Evolutionary conservation across 1,140 invertebrate genomes (phyloP), one percentile per base, ranked within the genome.

Genomic region (Stegodyphus dumicola): DNA sequence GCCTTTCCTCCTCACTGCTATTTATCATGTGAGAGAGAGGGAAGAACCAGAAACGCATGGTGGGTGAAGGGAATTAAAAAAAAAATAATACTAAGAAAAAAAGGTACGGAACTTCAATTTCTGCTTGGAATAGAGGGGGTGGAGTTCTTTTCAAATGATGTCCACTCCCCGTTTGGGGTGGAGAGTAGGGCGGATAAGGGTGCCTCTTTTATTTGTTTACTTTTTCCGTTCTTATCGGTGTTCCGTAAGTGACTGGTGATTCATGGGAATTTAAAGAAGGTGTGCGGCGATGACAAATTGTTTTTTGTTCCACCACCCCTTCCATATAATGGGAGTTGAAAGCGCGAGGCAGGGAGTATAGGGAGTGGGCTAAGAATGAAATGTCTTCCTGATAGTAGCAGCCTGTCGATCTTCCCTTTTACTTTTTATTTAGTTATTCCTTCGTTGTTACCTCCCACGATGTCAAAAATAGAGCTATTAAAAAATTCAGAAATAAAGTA

Each of bases 271-370:
- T 83, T 83, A 75, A 83, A 60, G 53, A 53, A 66, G 80, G 71
- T 67, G 80, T 83, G 56, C 13, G 56, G 56, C 80, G 80, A 83
- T 83, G 80, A 83, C 80, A 83, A 83, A 83, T 83, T 83, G 71
- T 74, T 83, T 83, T 83, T 74, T 74, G 7, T 13, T 49, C 54
- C 70, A 13, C 65, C 18, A 65, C 48, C 49, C 48, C 6, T 49
- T 15, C 15, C 56, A 5, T 9, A 60, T 60, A 60, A 60, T 60
- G 15, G 56, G 56, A 60, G 56, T 60, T 60, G 9, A 10, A 10
- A 60, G 56, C 9, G 15, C 56, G 5, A 15, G 56, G 33, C 33
- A 3, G 33, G 33, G 33, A 33, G 33, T 33, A 33, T 33, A 33
- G 33, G 33, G 33, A 3, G 33, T 33, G 33, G 33, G 33, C 33